Evolutionary conservation across 2,797 vertebrate genomes (phyloP).

Genomic region (Cuniculus paca): DNA sequence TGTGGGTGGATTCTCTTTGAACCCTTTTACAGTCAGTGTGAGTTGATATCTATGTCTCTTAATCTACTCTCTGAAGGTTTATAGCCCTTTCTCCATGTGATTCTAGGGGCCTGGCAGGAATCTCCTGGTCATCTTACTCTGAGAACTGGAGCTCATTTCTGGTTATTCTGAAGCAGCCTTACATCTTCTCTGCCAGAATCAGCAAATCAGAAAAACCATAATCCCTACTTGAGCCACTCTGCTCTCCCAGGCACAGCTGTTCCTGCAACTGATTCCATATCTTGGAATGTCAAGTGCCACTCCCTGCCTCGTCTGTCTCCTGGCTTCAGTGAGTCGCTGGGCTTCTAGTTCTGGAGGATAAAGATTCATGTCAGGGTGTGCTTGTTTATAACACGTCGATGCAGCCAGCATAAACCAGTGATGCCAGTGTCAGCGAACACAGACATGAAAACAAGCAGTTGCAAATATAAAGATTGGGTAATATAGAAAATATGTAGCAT

Average conservation of each 20-base stretch:
- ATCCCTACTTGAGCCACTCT: constrained; percentile 66
- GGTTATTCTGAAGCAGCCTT: neutral
- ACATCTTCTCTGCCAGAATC: constrained; percentile 43
- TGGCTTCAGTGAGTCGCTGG: neutral
- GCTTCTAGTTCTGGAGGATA: constrained; percentile 5
- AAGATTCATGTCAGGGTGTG: neutral
- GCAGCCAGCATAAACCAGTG: neutral
- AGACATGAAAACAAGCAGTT: neutral
- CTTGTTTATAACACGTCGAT: constrained; percentile 4
- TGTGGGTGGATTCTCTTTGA: constrained; percentile 20
- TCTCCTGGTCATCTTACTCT: neutral
- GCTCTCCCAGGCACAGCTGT: constrained; percentile 32
- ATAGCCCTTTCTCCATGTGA: neutral
- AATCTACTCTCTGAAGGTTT: neutral
- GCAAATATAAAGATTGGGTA: neutral
- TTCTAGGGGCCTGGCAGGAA: neutral
- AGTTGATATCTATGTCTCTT: neutral
- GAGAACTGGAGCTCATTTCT: neutral
- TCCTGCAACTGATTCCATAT: constrained; percentile 66
- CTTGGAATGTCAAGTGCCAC: constrained; percentile 74
- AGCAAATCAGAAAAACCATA: constrained; percentile 53
- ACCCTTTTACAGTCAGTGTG: neutral
- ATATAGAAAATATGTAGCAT: neutral
- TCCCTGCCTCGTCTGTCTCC: constrained; percentile 27
- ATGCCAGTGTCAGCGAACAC: neutral